A percentile compares a stretch with the other conserved stretches of the same genome.
phyloP scores from a whole-genome alignment of 2,888 invertebrate genomes.

The Drosophila maculinotata region DNA sequence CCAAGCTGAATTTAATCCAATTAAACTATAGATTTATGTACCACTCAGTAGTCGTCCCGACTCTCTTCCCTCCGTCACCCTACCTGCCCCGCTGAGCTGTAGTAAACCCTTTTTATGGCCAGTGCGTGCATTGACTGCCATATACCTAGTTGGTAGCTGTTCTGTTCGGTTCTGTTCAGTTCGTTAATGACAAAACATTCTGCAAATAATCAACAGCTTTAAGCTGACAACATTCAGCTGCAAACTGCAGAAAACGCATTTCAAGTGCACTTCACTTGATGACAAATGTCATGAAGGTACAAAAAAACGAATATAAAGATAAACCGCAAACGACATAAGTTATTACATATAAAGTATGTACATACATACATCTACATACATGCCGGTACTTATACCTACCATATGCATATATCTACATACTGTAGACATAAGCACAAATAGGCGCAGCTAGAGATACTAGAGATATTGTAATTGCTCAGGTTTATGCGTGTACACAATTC shows the following conservation, averaged over 20 bases:
- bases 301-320: slow-evolving; percentile 42
- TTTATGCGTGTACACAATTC: slow-evolving; percentile 31
- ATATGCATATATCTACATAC: slow-evolving; percentile 6
- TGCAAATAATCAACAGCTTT: slow-evolving; percentile 64
- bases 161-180: no score
- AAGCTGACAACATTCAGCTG: slow-evolving; percentile 45
- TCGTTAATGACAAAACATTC: slow-evolving; percentile 41
- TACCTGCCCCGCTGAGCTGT: slow-evolving; percentile 12
- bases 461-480: slow-evolving; percentile 10
- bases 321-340: slow-evolving; percentile 66
- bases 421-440: slow-evolving; percentile 30
- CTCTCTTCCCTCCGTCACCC: slow-evolving; percentile 2
- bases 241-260: slow-evolving; percentile 55
- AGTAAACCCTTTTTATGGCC: slow-evolving; percentile 62
- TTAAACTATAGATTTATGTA: slow-evolving; percentile 72
- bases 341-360: slow-evolving; percentile 46
- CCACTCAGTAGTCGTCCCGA: background rate
- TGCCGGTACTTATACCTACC: slow-evolving; percentile 8
- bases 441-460: slow-evolving; percentile 49
- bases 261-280: slow-evolving; percentile 64
- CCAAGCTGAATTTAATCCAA: slow-evolving; percentile 78
- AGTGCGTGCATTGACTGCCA: slow-evolving; percentile 54
- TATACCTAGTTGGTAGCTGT: no score
- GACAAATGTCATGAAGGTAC: slow-evolving; percentile 59
- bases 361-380: slow-evolving; percentile 1